These are phyloP conservation scores for Pungitius pungitius DNA, from an alignment of 2,113 vertebrate species.

Conservation along the genomic window DNA sequence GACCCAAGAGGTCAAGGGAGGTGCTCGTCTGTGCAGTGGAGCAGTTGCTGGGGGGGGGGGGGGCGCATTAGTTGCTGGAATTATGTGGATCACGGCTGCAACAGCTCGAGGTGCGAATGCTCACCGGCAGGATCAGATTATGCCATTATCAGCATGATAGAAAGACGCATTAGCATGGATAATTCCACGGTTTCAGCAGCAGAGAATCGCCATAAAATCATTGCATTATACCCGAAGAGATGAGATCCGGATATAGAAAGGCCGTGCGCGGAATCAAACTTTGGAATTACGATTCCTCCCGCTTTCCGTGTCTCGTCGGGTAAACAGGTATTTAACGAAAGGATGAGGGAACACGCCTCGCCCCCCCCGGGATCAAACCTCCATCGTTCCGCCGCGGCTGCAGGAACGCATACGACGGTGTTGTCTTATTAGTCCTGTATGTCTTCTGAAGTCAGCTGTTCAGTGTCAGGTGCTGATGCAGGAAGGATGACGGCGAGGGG, in stretches of 20 bases:
- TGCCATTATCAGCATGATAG: conserved; percentile 81
- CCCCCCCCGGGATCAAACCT: conserved; percentile 4
- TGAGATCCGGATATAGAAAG: conserved; percentile 74
- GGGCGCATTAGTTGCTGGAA: conserved; percentile 82
- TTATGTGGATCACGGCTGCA: conserved; percentile 78
- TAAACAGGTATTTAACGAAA: conserved; percentile 72
- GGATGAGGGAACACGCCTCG: conserved; percentile 45
- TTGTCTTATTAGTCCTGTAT: neutral
- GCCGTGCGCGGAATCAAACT: conserved; percentile 55
- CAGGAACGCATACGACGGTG: neutral
- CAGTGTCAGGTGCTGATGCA: conserved; percentile 1
- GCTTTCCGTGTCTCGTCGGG: conserved; percentile 45
- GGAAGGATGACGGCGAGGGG: neutral
- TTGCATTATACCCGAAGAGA: conserved; percentile 75
- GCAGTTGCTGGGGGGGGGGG: conserved; percentile 60
- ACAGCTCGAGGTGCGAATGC: conserved; percentile 73
- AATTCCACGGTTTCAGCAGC: conserved; percentile 75
- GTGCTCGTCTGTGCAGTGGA: conserved; percentile 57
- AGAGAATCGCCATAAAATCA: conserved; percentile 80
- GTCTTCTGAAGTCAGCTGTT: conserved; percentile 5
- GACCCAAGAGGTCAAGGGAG: conserved; percentile 58
- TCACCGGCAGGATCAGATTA: conserved; percentile 80
- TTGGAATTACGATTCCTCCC: conserved; percentile 69
- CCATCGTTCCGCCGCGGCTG: neutral
- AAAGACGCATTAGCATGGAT: conserved; percentile 81